Percentiles rank a stretch among this genome's conserved stretches.
Evolutionary conservation across 2,797 vertebrate genomes (phyloP).

Genomic region (Jordanella pulchra): DNA sequence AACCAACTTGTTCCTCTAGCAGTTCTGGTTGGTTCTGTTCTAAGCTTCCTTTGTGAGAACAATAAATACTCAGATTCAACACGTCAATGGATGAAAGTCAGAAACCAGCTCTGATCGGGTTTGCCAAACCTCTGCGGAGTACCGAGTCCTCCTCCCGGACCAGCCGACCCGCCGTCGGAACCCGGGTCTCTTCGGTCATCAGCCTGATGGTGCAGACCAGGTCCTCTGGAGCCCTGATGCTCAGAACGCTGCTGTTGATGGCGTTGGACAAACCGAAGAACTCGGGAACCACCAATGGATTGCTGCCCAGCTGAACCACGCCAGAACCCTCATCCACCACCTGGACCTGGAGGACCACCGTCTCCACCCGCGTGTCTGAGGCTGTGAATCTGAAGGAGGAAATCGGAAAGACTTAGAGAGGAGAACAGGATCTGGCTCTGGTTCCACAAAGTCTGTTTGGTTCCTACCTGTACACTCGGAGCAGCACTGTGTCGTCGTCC

Average conservation of each 20-base stretch:
- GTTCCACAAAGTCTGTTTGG: neutral
- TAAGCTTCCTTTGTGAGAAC: too few species aligned
- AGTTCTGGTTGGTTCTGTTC: neutral
- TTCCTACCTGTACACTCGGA: conserved; percentile 76
- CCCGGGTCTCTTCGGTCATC: conserved; percentile 52
- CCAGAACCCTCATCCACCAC: conserved; percentile 61
- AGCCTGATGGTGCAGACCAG: conserved; percentile 67
- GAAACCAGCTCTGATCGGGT: neutral
- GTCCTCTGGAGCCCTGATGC: conserved; percentile 42
- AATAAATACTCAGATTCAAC: neutral
- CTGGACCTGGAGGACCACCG: conserved; percentile 63
- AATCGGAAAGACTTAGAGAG: neutral
- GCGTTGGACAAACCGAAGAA: conserved; percentile 78
- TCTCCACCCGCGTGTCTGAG: conserved; percentile 75
- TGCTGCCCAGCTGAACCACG: conserved; percentile 65
- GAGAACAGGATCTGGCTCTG: neutral
- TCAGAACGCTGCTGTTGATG: conserved; percentile 70
- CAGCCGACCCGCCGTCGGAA: conserved; percentile 71
- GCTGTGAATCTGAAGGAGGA: conserved; percentile 79
- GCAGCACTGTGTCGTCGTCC: conserved; percentile 71
- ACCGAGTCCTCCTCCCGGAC: conserved; percentile 62
- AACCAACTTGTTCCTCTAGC: neutral
- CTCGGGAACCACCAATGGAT: conserved; percentile 74
- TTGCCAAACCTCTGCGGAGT: conserved; percentile 65
- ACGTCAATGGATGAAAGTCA: neutral